Evolutionary conservation across 2,113 vertebrate genomes (phyloP), one percentile per base, ranked within the genome.

Genomic region (Hippocampus barbouri): DNA sequence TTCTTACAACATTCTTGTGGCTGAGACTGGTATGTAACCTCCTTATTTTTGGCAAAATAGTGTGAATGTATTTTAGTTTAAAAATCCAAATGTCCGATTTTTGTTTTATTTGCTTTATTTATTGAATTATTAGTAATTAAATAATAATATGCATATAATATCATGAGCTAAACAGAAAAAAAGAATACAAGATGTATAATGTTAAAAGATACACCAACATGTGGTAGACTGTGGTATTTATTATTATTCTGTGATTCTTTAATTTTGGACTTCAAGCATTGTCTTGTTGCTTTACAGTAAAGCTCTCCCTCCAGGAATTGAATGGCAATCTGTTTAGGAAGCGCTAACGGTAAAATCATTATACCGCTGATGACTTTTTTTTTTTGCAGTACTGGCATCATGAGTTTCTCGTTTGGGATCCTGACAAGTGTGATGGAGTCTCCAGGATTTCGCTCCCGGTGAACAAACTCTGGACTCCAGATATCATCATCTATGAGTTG

Each of bases 401-500:
- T 54, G 90, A 93, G 79, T 92, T 93, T 72, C 76, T 94, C 69
- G 83, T 92, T 43, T 94, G 93, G 94, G 90, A 93, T 30, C 92
- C 92, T 18, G 83, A 85, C 1, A 75, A 86, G 43, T 94, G 93
- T 73, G 84, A 89, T 1, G 87, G 89, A 0, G 75, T 93, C 65
- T 88, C 72, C 2, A 93, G 84, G 73, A 91, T 94, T 75, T 93
- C 92, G 2, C 83, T 95, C 8, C 91, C 92, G 0, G 92, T 92
- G 14, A 90, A 80, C 68, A 67, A 92, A 15, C 91, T 94, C 49
- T 95, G 94, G 93, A 85, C 87, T 65, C 93, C 93, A 8, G 93
- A 94, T 75, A 93, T 92, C 84, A 92, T 94, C n/a, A 84, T 94
- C 14, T 76, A 92, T 74, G 93, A 95, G 73, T 94, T 92, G 91